Evolutionary conservation across 2,797 vertebrate genomes (phyloP), one percentile per base, ranked within the genome.

Genomic region (Pyrocephalus nanus): DNA sequence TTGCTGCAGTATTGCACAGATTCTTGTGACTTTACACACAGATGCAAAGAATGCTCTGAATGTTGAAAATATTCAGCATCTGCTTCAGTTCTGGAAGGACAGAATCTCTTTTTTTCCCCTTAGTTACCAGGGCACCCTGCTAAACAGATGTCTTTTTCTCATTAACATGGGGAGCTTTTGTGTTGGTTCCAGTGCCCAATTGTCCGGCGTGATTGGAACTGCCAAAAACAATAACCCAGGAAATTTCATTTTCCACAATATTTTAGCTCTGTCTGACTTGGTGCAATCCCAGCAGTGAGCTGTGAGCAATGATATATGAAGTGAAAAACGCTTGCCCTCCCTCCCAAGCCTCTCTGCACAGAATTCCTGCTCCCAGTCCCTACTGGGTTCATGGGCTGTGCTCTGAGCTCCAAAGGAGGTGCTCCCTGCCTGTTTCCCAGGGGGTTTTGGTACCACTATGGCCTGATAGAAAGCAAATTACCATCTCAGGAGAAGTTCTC

Each of bases 171-270:
- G 84, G 50, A 92, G 69, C 71, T 88, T 96, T 93, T 80, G 32
- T 91, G 60, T 76, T 81, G 78, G n/a, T 85, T 96, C 83, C 88
- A 94, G 83, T 86, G 91, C 76, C 92, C 95, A 60, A 40, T 43
- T 93, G 92, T 85, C 93, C 90, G 4, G 69, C 12, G 48, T 47
- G 57, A 91, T 86, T 73, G 54, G 43, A 90, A 73, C 76, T 85
- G 95, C 93, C 96, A 96, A 88, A 88, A 95, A 32, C 57, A 87
- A 96, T 93, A 96, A 94, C 83, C 64, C 94, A 90, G 86, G 94
- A 95, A 92, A 97, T 95, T 84, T 90, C 90, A 93, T 95, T 92
- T 90, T 95, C 92, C 90, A 96, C 76, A 92, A 95, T 92, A 95
- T 73, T 95, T 94, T 90, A 95, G 86, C 57, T 70, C 80, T 82